Conservation (phyloP, 35 echinoderm and acorn worm species). For the Apostichopus californicus region DNA sequence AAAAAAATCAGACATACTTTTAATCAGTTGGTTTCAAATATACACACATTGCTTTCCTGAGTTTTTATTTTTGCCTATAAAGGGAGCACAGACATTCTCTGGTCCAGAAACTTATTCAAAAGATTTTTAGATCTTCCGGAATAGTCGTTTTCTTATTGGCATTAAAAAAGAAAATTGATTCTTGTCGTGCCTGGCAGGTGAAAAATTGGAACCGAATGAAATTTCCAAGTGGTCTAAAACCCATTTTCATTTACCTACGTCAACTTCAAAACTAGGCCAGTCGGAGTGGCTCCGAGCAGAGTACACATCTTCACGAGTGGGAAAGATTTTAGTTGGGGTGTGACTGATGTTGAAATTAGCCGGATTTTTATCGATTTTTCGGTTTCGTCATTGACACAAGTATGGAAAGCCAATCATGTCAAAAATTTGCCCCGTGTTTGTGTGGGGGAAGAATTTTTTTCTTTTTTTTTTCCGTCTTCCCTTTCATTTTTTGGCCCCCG, state of each 20-base stretch:
- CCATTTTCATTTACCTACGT: conserved; percentile 37
- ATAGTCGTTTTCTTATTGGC: background rate
- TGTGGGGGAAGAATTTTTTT: too few species aligned
- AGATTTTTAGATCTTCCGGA: background rate
- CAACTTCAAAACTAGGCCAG: conserved; percentile 19
- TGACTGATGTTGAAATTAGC: conserved; percentile 15
- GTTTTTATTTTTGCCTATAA: too few species aligned
- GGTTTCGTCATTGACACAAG: background rate
- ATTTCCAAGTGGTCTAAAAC: conserved; percentile 6
- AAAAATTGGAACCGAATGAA: conserved; percentile 20
- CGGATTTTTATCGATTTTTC: background rate
- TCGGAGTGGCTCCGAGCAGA: background rate
- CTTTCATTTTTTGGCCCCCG: background rate
- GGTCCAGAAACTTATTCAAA: too few species aligned
- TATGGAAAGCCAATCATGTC: background rate
- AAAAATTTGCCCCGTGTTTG: too few species aligned
- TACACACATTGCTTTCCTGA: too few species aligned
- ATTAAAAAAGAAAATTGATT: conserved; percentile 1
- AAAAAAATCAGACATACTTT: too few species aligned
- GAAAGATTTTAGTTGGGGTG: background rate
- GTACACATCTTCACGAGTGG: background rate
- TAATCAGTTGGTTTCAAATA: too few species aligned
- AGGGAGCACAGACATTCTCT: too few species aligned
- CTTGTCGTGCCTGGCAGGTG: conserved; percentile 15
- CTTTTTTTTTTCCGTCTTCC: background rate